Evolutionary conservation across 1,140 invertebrate species (phyloP), one percentile per base, ranked within the genome.

Genomic region (Lepidotrigona ventralis): DNA sequence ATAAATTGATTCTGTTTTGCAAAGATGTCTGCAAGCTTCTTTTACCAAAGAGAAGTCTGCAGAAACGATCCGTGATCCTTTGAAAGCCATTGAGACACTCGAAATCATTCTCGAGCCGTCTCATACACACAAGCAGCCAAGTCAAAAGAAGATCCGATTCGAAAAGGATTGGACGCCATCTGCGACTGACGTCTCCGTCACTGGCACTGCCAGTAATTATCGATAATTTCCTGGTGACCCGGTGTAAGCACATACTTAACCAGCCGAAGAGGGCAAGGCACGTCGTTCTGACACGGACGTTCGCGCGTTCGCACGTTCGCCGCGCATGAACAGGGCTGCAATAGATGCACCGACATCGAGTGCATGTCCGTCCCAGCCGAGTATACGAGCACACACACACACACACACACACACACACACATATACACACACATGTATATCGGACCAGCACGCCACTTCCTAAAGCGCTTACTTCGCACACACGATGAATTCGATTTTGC

Each of bases 261-360:
- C 68, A 54, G 33, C 17, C 21, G 64, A 56, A 54, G 39, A 5
- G 64, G 29, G 26, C 33, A 21, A 21, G 81, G 68, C 29, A 51
- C 51, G 63, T 63, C 53, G 81, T 83, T 83, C 60, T 78, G 81
- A 83, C 81, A 83, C 66, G 81, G 39, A 39, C 46, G 74, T 70
- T 82, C 81, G 73, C 68, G 77, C 81, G 66, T 70, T 63, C 81
- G 73, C 68, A 82, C 81, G 66, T 70, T 63, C 77, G 33, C 21
- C 74, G 77, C 46, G 82, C 58, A 68, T 77, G 51, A 78, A 60
- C 76, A 78, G 81, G 74, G 53, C 81, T 83, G 82, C 77, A 79
- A 79, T 83, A 72, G 82, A 83, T 79, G 82, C 76, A 79, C 76
- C 77, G 82, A 83, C 77, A 83, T 83, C 82, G 77, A 83, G 82